Conservation (phyloP, 2,888 invertebrate genomes). For the Hypolimnas misippus region DNA sequence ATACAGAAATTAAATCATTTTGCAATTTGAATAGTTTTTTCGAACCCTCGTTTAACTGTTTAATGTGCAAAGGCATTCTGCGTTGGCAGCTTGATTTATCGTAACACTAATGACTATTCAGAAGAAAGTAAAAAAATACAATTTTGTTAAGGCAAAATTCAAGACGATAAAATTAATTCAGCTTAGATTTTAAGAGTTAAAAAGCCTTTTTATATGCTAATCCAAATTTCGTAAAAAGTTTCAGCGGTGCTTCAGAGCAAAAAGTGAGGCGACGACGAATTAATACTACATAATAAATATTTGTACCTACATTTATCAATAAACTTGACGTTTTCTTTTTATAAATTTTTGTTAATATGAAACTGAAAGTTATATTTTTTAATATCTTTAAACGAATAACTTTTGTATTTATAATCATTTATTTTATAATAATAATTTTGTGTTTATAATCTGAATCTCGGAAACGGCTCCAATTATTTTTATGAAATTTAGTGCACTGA, state of each 20-base stretch:
- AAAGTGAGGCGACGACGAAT: constrained; percentile 15
- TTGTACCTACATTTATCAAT: neutral
- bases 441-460: too few species aligned
- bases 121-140: constrained; percentile 36
- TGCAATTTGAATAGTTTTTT: constrained; percentile 30
- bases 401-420: too few species aligned
- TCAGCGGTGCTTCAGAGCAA: constrained; percentile 1
- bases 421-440: too few species aligned
- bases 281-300: neutral
- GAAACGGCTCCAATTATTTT: too few species aligned
- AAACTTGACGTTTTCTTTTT: neutral
- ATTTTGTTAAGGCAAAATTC: constrained; percentile 35
- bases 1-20: neutral
- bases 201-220: constrained; percentile 38
- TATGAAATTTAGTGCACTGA: too few species aligned
- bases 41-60: constrained; percentile 35
- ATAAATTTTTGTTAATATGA: too few species aligned
- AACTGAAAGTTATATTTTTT: too few species aligned
- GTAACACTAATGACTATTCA: constrained; percentile 41
- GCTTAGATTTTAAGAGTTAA: constrained; percentile 38
- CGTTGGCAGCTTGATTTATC: constrained; percentile 41
- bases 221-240: constrained; percentile 26
- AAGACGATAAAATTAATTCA: constrained; percentile 41
- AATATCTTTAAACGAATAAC: too few species aligned
- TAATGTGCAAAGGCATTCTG: constrained; percentile 39